phyloP scores from a whole-genome alignment of 2,797 vertebrate species.

The Macrochelys suwanniensis region DNA sequence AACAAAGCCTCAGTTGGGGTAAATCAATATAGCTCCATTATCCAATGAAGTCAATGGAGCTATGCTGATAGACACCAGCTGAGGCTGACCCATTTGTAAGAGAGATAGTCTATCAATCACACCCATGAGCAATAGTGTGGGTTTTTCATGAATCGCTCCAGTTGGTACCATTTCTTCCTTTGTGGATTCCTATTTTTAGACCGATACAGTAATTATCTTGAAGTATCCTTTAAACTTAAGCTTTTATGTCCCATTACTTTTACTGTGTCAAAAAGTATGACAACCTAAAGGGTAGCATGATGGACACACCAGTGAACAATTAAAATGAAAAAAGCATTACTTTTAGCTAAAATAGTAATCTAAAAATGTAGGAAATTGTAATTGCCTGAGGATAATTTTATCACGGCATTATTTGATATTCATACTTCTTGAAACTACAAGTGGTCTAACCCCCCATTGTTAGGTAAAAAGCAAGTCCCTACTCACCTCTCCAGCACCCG shows the following conservation, averaged over 20 bases:
- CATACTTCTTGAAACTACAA: conserved; percentile 1
- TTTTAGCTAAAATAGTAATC: conserved; percentile 16
- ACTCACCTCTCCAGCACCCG: no score
- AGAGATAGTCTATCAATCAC: neutral
- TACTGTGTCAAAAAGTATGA: conserved; percentile 25
- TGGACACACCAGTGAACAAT: conserved; percentile 19
- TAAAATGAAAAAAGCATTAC: conserved; percentile 38
- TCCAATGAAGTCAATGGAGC: neutral
- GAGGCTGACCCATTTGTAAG: neutral
- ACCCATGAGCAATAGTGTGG: neutral
- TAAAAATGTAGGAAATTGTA: conserved; percentile 49
- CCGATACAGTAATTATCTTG: conserved; percentile 36
- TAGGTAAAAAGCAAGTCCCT: no score
- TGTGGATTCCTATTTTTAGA: conserved; percentile 59
- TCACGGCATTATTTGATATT: conserved; percentile 13
- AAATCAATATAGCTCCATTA: neutral
- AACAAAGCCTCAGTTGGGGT: neutral
- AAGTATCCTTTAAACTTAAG: conserved; percentile 48
- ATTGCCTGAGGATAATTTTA: conserved; percentile 34
- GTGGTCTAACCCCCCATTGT: neutral
- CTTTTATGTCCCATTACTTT: conserved; percentile 42
- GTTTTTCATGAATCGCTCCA: conserved; percentile 24
- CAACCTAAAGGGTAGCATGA: conserved; percentile 50
- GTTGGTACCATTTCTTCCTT: conserved; percentile 7
- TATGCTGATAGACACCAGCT: neutral